Percentiles rank a stretch among this genome's conserved stretches.
Conservation (phyloP, 2,797 vertebrate species). For the Pseudotriccus pelzelni region DNA sequence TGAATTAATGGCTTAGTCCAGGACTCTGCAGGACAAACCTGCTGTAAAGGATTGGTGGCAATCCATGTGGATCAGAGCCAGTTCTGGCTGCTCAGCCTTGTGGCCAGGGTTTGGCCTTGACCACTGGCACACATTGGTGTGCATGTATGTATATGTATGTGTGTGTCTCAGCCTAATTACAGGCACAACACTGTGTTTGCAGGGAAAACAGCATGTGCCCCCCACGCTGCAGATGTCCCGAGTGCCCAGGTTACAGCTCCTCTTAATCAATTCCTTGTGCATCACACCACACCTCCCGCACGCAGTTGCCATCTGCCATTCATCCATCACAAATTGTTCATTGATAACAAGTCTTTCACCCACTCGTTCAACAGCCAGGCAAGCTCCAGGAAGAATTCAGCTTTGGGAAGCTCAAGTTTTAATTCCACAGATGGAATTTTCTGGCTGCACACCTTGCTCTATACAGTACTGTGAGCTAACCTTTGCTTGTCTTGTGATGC, state of each 20-base stretch:
- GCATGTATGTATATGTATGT: too few species aligned
- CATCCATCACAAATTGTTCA: fast-evolving
- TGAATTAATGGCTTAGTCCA: background rate
- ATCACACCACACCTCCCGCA: background rate
- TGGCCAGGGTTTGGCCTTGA: background rate
- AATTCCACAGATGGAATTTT: background rate
- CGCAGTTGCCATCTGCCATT: background rate
- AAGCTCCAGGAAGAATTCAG: background rate
- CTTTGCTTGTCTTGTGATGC: background rate
- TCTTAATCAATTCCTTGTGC: background rate
- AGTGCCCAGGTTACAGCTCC: background rate
- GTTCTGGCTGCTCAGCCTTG: background rate
- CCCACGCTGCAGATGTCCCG: background rate
- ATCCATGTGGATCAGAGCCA: background rate
- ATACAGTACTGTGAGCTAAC: background rate
- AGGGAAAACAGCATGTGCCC: background rate
- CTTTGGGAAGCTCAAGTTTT: background rate
- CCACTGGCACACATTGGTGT: background rate
- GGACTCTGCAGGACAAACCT: background rate
- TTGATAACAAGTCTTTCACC: background rate
- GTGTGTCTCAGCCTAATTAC: background rate
- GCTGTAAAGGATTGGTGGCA: background rate
- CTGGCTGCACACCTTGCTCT: background rate
- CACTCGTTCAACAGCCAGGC: background rate
- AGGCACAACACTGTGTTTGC: background rate